Percentiles rank a stretch among this genome's conserved stretches.
These are phyloP conservation scores for Oncopodura yosiiana DNA, from an alignment of 1,140 invertebrate species.

Conservation along the genomic window DNA sequence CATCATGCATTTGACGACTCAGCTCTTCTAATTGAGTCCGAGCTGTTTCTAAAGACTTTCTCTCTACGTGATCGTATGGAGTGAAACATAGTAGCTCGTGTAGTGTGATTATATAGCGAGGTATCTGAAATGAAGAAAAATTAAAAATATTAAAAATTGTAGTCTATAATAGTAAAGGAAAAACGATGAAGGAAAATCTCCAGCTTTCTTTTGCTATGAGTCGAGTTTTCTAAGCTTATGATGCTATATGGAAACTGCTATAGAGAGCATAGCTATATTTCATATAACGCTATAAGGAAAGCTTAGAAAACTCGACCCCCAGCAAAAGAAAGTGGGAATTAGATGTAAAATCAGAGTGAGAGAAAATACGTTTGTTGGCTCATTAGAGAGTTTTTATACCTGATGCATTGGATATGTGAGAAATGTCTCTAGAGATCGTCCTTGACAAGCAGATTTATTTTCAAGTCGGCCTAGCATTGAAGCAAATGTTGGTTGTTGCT, in stretches of 20 bases:
- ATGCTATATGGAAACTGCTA: no score
- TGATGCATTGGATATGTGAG: slow-evolving; percentile 93
- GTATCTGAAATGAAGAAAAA: slow-evolving; percentile 52
- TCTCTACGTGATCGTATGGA: slow-evolving; percentile 87
- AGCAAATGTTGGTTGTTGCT: slow-evolving; percentile 70
- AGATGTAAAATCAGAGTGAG: no score
- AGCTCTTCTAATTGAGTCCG: slow-evolving; percentile 79
- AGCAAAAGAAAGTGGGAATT: no score
- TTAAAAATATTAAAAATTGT: slow-evolving; percentile 12
- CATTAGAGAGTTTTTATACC: no score
- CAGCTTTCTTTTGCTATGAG: no score
- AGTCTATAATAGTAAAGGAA: no score
- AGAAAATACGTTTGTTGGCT: no score
- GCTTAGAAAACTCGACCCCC: no score
- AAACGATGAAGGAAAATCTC: background rate
- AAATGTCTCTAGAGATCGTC: slow-evolving; percentile 76
- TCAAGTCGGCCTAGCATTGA: slow-evolving; percentile 70
- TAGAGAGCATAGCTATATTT: no score
- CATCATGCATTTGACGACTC: slow-evolving; percentile 72
- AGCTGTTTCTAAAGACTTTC: slow-evolving; percentile 78
- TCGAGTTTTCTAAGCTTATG: no score
- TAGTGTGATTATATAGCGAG: slow-evolving; percentile 81
- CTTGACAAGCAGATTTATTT: slow-evolving; percentile 74
- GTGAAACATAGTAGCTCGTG: slow-evolving; percentile 86
- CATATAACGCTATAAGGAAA: no score